Conservation (phyloP, 2,797 vertebrate genomes). For the Neoniphon sammara region DNA sequence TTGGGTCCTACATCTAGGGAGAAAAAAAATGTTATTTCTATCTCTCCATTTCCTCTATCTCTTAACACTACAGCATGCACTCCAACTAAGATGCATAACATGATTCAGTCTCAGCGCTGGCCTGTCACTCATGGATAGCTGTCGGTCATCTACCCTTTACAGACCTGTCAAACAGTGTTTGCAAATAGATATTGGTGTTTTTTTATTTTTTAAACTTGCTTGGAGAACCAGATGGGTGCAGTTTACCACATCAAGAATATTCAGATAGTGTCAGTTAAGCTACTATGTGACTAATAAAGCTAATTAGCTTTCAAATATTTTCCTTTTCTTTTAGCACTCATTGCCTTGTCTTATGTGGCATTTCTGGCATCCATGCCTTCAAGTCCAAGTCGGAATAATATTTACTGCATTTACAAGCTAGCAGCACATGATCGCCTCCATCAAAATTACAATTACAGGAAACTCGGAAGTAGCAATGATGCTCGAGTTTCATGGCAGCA, state of each 20-base stretch:
- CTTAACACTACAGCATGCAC: constrained; percentile 37
- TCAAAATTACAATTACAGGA: too few relatives aligned
- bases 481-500: too few relatives aligned
- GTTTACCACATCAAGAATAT: not conserved
- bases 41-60: constrained; percentile 34
- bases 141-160: constrained; percentile 25
- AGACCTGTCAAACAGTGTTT: not conserved
- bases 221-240: not conserved
- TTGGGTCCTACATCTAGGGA: constrained; percentile 26
- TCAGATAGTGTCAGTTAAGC: constrained; percentile 34
- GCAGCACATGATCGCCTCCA: too few relatives aligned
- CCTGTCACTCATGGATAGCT: constrained; percentile 47
- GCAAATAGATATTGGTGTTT: not conserved
- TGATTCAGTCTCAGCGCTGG: constrained; percentile 1
- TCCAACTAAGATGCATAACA: constrained; percentile 31
- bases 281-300: not conserved
- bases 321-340: not conserved
- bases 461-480: too few relatives aligned
- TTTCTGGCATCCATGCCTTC: too few relatives aligned
- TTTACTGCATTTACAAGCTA: too few relatives aligned
- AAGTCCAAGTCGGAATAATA: too few relatives aligned
- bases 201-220: not conserved
- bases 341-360: not conserved
- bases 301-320: constrained; percentile 3
- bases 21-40: constrained; percentile 48